A percentile compares a stretch with the other conserved stretches of the same genome.
Evolutionary conservation across 1,140 invertebrate species (phyloP).

Genomic region (Drosophila murphyi): DNA sequence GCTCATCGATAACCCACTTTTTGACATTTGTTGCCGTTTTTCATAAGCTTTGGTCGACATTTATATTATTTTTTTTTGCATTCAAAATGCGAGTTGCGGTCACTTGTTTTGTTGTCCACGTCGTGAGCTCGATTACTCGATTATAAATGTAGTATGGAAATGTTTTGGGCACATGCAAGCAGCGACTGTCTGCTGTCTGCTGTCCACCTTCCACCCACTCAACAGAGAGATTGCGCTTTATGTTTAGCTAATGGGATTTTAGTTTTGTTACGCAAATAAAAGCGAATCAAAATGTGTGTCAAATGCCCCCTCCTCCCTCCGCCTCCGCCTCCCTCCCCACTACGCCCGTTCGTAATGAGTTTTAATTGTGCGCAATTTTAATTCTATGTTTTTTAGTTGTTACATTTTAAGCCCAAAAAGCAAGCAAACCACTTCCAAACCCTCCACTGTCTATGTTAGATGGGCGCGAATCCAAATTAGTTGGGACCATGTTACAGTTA

Average conservation of each 20-base stretch:
- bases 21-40: conserved; percentile 48
- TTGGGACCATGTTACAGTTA: conserved; percentile 16
- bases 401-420: conserved; percentile 30
- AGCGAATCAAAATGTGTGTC: conserved; percentile 69
- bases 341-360: conserved; percentile 61
- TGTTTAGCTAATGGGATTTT: conserved; percentile 72
- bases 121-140: conserved; percentile 22
- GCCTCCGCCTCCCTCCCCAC: not conserved
- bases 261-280: conserved; percentile 80
- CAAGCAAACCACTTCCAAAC: conserved; percentile 42
- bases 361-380: conserved; percentile 75
- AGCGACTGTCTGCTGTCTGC: conserved; percentile 3
- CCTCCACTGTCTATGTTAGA: conserved; percentile 30
- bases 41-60: conserved; percentile 42
- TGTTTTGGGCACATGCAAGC: conserved; percentile 47
- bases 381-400: conserved; percentile 57
- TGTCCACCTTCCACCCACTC: conserved; percentile 36
- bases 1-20: conserved; percentile 46
- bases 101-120: conserved; percentile 41
- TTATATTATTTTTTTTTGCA: conserved; percentile 8
- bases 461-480: conserved; percentile 67
- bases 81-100: conserved; percentile 19
- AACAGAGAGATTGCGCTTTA: conserved; percentile 59
- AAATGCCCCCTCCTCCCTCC: conserved; percentile 34
- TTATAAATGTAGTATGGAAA: conserved; percentile 41